Percentiles rank a stretch among this genome's conserved stretches.
Conservation (phyloP, 2,113 vertebrate species). For the Cathartes aura region DNA sequence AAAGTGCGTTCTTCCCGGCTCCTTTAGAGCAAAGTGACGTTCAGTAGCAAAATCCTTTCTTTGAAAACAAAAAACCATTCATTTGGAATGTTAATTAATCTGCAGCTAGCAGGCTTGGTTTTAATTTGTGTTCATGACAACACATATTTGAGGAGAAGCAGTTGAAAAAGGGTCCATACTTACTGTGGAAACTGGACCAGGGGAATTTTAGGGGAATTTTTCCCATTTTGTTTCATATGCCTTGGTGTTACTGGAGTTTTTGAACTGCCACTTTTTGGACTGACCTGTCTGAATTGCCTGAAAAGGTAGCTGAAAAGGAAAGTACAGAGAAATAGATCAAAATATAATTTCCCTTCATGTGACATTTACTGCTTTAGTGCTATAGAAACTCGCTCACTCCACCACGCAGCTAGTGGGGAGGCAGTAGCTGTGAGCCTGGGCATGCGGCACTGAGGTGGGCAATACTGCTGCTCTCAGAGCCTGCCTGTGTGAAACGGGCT, state of each 20-base stretch:
- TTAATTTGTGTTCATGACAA: constrained; percentile 46
- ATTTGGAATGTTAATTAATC: constrained; percentile 73
- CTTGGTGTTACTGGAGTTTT: neutral
- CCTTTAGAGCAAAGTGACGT: constrained; percentile 64
- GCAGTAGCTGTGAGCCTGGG: neutral
- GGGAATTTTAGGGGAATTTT: neutral
- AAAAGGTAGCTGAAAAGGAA: neutral
- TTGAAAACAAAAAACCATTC: constrained; percentile 52
- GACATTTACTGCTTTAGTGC: neutral
- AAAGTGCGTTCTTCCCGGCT: neutral
- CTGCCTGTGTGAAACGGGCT: neutral
- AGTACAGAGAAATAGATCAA: neutral
- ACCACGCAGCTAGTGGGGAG: neutral
- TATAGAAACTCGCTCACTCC: neutral
- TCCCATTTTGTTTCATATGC: neutral
- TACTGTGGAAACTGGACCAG: neutral
- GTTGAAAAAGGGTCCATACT: neutral
- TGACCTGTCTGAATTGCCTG: neutral
- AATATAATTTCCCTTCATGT: neutral
- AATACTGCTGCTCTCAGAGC: neutral
- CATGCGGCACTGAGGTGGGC: fast-evolving
- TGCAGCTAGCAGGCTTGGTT: constrained; percentile 5
- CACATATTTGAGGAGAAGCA: constrained; percentile 30
- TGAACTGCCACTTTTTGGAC: neutral
- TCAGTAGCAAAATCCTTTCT: constrained; percentile 48